Base-by-base conservation (phyloP, 2,113 vertebrate genomes). In the Toxostoma redivivum region DNA sequence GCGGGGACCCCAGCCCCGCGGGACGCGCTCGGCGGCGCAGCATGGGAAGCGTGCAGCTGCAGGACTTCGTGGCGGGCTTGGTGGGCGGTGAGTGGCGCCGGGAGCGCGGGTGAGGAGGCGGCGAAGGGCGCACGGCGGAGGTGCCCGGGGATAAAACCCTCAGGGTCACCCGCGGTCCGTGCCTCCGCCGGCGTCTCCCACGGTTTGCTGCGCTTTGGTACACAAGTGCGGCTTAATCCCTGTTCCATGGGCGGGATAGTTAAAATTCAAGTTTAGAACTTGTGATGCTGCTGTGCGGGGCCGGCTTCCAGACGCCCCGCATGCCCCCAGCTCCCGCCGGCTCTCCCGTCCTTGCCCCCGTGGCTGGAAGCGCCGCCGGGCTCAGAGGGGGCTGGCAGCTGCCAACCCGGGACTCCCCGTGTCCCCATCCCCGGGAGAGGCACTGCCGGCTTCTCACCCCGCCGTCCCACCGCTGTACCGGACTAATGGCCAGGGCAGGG, bases 11-110 rank as follows among this genome's bases (percentile, higher is more conserved):
- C 30, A 5, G 74, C 45, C 45, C 74, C 7, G 11, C 17, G 13
- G 72, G 45, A 42, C 56, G 44, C n/a, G 57, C 35, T 65, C 11
- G 54, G n/a, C 25, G 14, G 58, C 1, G 11, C 81, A 30, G 47
- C 50, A 97, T 97, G 97, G 92, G 45, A 4, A 96, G 54, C 81
- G 11, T 97, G 51, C 96, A 97, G 66, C 48, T 97, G 80, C 97
- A 98, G 74, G 98, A 98, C 71, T 98, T 98, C 70, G 91, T 70
- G 15, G 98, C 98, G 9, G 98, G 98, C 64, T 98, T 97, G 97
- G 96, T 98, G 58, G 98, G 98, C 94, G 98, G 98, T 98, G 95
- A 94, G 97, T 91, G 79, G 22, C 30, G 61, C 54, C 30, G 37
- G 4, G 51, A 78, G 60, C n/a, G 57, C 28, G 42, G 23, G 5